Conservation (phyloP, 2,113 vertebrate species). For the Notarius quadriscutis region DNA sequence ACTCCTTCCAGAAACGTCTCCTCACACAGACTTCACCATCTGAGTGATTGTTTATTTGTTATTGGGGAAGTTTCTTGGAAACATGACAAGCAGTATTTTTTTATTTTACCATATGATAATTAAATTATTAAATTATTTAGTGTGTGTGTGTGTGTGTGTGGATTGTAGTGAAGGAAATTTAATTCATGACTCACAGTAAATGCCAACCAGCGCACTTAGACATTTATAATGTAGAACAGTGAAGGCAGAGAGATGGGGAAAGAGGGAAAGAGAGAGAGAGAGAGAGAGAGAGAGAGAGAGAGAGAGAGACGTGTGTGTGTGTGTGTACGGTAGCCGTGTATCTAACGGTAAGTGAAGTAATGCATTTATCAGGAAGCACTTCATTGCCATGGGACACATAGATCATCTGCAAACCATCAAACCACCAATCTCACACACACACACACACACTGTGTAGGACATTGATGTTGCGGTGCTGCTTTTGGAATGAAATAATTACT, state of each 20-base stretch:
- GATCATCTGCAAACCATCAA: not conserved
- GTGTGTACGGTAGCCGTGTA: not conserved
- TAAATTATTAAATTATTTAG: not conserved
- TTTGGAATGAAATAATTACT: not conserved
- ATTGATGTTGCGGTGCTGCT: not conserved
- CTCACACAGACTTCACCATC: not conserved
- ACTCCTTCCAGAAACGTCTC: not conserved
- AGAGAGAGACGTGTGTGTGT: not conserved
- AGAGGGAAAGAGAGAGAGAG: not conserved
- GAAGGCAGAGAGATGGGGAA: not conserved
- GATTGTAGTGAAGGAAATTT: not conserved
- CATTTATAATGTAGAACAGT: not conserved
- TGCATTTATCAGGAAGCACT: constrained; percentile 20
- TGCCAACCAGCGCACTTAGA: not conserved
- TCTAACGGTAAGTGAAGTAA: constrained; percentile 26
- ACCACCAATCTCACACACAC: not conserved
- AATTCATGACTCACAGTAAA: constrained; percentile 10
- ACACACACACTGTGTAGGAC: not conserved
- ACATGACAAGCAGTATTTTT: not conserved
- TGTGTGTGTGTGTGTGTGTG: constrained; percentile 1
- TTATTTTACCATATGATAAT: not conserved
- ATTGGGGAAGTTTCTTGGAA: not conserved
- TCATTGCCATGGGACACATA: not conserved
- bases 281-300: too few relatives aligned
- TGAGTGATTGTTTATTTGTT: not conserved